Conservation (phyloP, 2,888 invertebrate genomes). For the Andrena chrysosceles region DNA sequence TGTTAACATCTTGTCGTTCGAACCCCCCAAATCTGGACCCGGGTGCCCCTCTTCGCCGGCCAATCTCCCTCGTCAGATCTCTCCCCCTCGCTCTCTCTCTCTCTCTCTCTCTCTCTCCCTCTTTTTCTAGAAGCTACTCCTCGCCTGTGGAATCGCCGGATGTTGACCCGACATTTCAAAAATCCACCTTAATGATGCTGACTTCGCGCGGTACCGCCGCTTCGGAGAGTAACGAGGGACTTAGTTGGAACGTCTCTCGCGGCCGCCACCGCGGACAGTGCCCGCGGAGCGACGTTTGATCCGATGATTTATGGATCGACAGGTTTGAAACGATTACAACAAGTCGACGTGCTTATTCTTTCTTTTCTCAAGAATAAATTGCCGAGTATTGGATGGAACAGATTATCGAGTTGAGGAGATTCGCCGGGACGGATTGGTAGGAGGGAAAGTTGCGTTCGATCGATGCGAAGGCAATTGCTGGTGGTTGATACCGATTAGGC, state of each 20-base stretch:
- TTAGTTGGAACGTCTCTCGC: constrained; percentile 12
- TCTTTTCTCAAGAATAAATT: constrained; percentile 18
- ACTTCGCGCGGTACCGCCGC: constrained; percentile 27
- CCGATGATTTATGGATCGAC: constrained; percentile 45
- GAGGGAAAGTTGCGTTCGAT: constrained; percentile 22
- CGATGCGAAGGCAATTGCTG: constrained; percentile 50
- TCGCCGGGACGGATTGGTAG: constrained; percentile 38
- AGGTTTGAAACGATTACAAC: constrained; percentile 41
- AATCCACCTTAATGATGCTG: constrained; percentile 48
- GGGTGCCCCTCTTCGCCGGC: constrained; percentile 41
- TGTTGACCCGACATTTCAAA: constrained; percentile 51
- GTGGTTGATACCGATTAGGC: constrained; percentile 44
- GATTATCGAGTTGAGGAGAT: constrained; percentile 9
- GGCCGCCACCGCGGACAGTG: constrained; percentile 16
- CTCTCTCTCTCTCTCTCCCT: neutral
- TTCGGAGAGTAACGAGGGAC: constrained; percentile 15
- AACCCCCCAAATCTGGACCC: constrained; percentile 65
- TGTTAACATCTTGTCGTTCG: constrained; percentile 83
- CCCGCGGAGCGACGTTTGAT: constrained; percentile 30
- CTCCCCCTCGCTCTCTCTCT: neutral
- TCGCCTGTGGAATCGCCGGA: constrained; percentile 29
- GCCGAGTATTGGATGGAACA: neutral
- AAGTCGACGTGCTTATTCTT: neutral
- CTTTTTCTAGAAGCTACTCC: constrained; percentile 21
- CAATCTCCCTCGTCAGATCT: constrained; percentile 57